These are phyloP conservation scores for Stramonita haemastoma DNA, from an alignment of 2,888 invertebrate genomes.

Conservation along the genomic window DNA sequence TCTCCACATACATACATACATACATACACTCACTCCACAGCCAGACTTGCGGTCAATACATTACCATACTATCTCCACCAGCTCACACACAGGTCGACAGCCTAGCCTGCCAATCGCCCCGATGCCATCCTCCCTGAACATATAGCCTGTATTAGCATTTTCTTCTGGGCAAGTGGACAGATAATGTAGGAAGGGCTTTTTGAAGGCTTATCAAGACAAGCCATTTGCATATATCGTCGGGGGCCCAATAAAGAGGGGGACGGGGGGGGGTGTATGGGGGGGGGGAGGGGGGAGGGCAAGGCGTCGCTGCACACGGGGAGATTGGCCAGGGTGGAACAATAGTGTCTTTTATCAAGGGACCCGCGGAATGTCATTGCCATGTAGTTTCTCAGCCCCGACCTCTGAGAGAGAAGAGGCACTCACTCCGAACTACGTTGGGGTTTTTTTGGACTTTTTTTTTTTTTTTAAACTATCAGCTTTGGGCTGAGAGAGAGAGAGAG, in stretches of 20 bases:
- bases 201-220: not conserved
- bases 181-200: not conserved
- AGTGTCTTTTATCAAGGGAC: not conserved
- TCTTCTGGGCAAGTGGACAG: not conserved
- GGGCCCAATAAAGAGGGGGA: not conserved
- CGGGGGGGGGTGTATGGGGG: no score
- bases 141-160: not conserved
- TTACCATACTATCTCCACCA: not conserved
- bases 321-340: not conserved
- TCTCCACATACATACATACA: not conserved
- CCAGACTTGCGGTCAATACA: not conserved
- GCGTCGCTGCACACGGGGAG: not conserved
- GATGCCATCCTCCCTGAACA: not conserved
- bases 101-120: not conserved
- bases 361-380: not conserved
- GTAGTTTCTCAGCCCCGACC: slow-evolving; percentile 3
- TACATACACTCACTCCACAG: no score
- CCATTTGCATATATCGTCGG: slow-evolving; percentile 10
- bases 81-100: slow-evolving; percentile 7
- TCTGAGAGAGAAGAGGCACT: not conserved
- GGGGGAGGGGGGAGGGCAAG: not conserved
- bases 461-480: not conserved
- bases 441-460: no score
- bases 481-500: not conserved
- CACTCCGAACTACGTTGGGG: not conserved